Base-by-base conservation (phyloP, 2,113 vertebrate species). In the Sardina pilchardus region DNA sequence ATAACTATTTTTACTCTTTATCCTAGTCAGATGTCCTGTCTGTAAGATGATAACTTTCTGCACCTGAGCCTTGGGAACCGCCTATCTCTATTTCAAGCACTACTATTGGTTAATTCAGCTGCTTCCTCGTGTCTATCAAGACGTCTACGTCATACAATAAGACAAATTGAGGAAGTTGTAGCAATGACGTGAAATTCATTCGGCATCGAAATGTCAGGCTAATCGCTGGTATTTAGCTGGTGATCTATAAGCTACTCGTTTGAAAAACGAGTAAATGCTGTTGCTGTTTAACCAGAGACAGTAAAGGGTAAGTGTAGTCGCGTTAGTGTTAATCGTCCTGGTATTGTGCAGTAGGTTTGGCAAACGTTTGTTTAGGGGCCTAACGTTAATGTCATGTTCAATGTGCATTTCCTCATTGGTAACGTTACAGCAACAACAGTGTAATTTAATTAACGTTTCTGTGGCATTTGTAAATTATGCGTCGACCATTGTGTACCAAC, bases 131-230 rank as follows among this genome's bases (percentile, higher is more conserved):
- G 71, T 78, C 71, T 34, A 78, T 78, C 71, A 78, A 78, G 71
- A 78, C 71, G 30, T 39, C 21, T 78, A 78, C 71, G 71, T 78
- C 71, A 78, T 36, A 36, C 3, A 5, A 78, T 36, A 78, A 78
- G 71, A 78, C 30, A 78, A 78, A 78, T 78, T 36, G 71, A 78
- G 71, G 71, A 78, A 78, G 71, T 78, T 78, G 63, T 14, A 34
- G 71, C 12, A 34, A 36, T 34, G 63, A 71, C 63, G 30, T 71
- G 26, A 78, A 39, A 78, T 36, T 78, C 26, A 78, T 78, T 78
- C 71, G 30, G 71, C 71, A 36, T 16, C 30, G 71, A 78, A 78
- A 78, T 78, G 71, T 34, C 26, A 36, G 71, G 34, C 34, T 34
- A 17, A 34, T 6, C 3, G 30, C 9, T 78, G 34, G 5, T 34